Evolutionary conservation across 2,888 invertebrate species (phyloP), one percentile per base, ranked within the genome.

Genomic region (Hirtodrosophila duncani): DNA sequence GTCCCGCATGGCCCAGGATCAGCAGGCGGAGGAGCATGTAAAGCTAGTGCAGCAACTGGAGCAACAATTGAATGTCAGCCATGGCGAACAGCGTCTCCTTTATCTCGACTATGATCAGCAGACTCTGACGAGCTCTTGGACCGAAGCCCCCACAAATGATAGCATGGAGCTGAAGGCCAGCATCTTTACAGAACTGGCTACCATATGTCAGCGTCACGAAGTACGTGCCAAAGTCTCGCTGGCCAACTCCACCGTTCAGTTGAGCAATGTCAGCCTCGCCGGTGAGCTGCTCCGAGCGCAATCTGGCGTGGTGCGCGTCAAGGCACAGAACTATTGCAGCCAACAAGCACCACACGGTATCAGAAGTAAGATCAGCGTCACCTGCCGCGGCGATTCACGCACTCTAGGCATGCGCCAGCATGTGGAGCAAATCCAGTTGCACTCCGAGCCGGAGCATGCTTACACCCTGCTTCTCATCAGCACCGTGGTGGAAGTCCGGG

Each of bases 41-140:
- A 9, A 39, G 24, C 46, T 36, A 7, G 13, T 50, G 10, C 29
- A 45, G n/a, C 3, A 43, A 3, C 3, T 65, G 21, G 38, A 51
- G 16, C 29, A 51, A 10, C 43, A 61, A 5, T n/a, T 67, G 26
- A 17, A 23, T 0, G 8, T 5, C 2, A 55, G 45, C 4, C 56
- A 49, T n/a, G 9, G 38, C 8, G 1, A 42, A 49, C 24, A 38
- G 2, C 59, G 69, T 3, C 48, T 85, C 9, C 42, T 78, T 1
- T 85, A 85, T 27, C 46, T 85, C 21, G 83, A 85, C 45, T 81
- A 78, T 17, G 78, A 65, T 56, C 63, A 44, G 42, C 63, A 10
- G 48, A 42, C 9, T 24, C 52, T 6, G 4, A 29, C 8, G 4
- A 41, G 70, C 4, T 41, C 49, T 8, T 82, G 81, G 82, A 55